A percentile compares a stretch with the other conserved stretches of the same genome.
Conservation (phyloP, 1,140 invertebrate genomes). For the Drosophila biarmipes region DNA sequence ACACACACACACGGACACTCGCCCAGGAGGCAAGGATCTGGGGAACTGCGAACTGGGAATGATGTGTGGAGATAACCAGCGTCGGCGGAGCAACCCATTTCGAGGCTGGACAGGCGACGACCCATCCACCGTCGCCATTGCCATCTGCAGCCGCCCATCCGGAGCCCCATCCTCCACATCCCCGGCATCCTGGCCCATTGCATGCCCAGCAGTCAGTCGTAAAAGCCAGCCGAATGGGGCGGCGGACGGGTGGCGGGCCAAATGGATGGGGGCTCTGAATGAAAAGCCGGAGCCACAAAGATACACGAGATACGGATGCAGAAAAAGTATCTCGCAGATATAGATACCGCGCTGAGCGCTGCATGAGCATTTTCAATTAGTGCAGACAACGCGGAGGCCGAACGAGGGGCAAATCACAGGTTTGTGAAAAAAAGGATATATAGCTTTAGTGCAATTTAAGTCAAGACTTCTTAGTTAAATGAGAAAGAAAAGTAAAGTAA, state of each 20-base stretch:
- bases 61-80: slow-evolving; percentile 44
- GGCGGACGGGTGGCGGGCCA: background rate
- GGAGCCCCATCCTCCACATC: slow-evolving; percentile 6
- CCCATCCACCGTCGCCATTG: slow-evolving; percentile 28
- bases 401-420: slow-evolving; percentile 9
- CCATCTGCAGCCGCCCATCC: slow-evolving; percentile 12
- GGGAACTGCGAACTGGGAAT: slow-evolving; percentile 28
- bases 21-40: slow-evolving; percentile 9
- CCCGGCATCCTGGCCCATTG: slow-evolving; percentile 17
- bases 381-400: slow-evolving; percentile 34
- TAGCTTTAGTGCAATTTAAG: background rate
- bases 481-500: too few relatives aligned
- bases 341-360: slow-evolving; percentile 45
- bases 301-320: slow-evolving; percentile 52
- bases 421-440: background rate
- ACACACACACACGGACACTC: slow-evolving; percentile 37
- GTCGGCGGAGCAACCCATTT: slow-evolving; percentile 49
- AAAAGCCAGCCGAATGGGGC: slow-evolving; percentile 15
- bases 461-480: too few relatives aligned
- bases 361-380: slow-evolving; percentile 66
- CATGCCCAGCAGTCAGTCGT: slow-evolving; percentile 45
- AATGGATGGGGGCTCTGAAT: slow-evolving; percentile 20
- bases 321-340: slow-evolving; percentile 63
- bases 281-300: slow-evolving; percentile 52
- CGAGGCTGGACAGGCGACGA: slow-evolving; percentile 53